These are phyloP conservation scores for Synanthedon andrenaeformis DNA, from an alignment of 2,888 invertebrate genomes.

Conservation along the genomic window DNA sequence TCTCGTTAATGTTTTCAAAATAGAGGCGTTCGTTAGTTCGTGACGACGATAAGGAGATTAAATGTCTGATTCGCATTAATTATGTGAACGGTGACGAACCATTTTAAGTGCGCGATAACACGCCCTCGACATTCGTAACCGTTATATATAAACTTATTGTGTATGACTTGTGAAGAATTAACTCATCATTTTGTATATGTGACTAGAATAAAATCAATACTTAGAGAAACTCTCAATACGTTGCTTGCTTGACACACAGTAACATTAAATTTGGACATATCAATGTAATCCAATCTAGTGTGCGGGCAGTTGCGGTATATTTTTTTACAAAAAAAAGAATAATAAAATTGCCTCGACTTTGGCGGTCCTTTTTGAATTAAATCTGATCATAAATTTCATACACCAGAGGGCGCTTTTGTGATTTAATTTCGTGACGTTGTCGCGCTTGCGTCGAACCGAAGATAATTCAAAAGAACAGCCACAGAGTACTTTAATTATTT, in stretches of 20 bases:
- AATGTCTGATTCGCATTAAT: slow-evolving; percentile 56
- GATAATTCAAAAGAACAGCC: slow-evolving; percentile 4
- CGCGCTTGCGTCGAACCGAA: slow-evolving; percentile 33
- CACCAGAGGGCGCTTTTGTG: slow-evolving; percentile 26
- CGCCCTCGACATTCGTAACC: slow-evolving; percentile 32
- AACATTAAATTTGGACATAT: neutral
- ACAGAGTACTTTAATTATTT: too few species aligned
- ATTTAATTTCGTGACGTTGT: slow-evolving; percentile 24
- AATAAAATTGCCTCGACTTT: slow-evolving; percentile 12
- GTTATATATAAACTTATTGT: slow-evolving; percentile 15
- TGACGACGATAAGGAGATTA: slow-evolving; percentile 38
- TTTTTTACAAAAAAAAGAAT: slow-evolving; percentile 14
- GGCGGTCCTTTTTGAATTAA: slow-evolving; percentile 49
- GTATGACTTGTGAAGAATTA: slow-evolving; percentile 16
- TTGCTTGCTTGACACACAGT: slow-evolving; percentile 1
- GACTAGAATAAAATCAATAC: slow-evolving; percentile 57
- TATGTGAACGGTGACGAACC: slow-evolving; percentile 63
- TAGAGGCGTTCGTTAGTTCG: slow-evolving; percentile 25
- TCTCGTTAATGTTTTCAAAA: slow-evolving; percentile 14
- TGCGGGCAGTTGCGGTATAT: slow-evolving; percentile 1
- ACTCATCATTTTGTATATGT: slow-evolving; percentile 14
- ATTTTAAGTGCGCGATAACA: slow-evolving; percentile 61
- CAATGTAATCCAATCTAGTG: neutral
- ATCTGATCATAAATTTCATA: slow-evolving; percentile 9
- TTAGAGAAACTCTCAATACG: slow-evolving; percentile 12